Conservation (phyloP, 2,888 invertebrate species). For the Anarsia innoxiella region DNA sequence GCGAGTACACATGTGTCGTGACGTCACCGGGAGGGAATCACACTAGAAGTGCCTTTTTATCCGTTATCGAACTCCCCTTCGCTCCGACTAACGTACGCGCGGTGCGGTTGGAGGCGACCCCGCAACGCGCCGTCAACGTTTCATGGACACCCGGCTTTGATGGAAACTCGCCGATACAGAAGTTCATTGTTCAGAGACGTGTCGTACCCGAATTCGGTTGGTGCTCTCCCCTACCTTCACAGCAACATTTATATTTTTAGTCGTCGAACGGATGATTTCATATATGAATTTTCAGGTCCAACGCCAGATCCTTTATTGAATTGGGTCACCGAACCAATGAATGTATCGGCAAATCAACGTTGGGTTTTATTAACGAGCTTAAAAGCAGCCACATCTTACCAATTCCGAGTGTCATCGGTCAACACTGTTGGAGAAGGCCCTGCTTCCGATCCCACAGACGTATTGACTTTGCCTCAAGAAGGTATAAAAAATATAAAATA, state of each 20-base stretch:
- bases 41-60: conserved; percentile 86
- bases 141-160: conserved; percentile 98
- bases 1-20: conserved; percentile 93
- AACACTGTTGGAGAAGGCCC: conserved; percentile 97
- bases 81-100: conserved; percentile 93
- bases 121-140: conserved; percentile 88
- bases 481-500: too few relatives aligned
- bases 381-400: conserved; percentile 96
- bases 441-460: conserved; percentile 91
- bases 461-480: conserved; percentile 96
- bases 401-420: conserved; percentile 97
- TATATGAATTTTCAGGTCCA: conserved; percentile 81
- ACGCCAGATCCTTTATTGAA: conserved; percentile 89
- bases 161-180: conserved; percentile 95
- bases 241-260: neutral
- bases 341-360: conserved; percentile 86
- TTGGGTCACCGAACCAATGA: conserved; percentile 91
- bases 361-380: conserved; percentile 89
- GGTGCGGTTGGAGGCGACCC: conserved; percentile 76
- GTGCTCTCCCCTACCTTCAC: too few relatives aligned
- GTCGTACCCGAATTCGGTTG: conserved; percentile 91
- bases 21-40: conserved; percentile 95
- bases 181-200: conserved; percentile 93
- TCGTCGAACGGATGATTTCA: too few relatives aligned
- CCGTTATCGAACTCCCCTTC: conserved; percentile 94